A percentile compares a stretch with the other conserved stretches of the same genome.
Conservation (phyloP, 2,113 vertebrate genomes). For the Notothenia coriiceps region DNA sequence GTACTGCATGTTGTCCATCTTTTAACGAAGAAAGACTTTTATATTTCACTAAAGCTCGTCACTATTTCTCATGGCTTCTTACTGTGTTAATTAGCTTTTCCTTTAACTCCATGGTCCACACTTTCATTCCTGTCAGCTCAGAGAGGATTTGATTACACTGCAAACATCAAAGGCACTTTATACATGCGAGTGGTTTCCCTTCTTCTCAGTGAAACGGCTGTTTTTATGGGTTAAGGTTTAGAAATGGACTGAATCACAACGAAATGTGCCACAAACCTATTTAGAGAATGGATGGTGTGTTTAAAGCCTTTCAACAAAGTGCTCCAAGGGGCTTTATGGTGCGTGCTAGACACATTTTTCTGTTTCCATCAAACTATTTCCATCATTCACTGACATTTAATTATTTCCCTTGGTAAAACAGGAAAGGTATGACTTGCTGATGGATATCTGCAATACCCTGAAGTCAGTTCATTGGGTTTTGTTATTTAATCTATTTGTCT, state of each 20-base stretch:
- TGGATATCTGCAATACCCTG: neutral
- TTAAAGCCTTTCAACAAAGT: slow-evolving; percentile 7
- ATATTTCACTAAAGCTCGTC: neutral
- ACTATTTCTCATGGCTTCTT: neutral
- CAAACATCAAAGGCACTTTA: slow-evolving; percentile 34
- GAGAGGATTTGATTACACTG: neutral
- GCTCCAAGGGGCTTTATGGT: neutral
- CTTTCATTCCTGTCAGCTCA: neutral
- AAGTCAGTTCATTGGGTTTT: neutral
- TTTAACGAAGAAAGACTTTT: neutral
- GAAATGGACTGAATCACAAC: slow-evolving; percentile 6
- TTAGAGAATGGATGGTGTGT: slow-evolving; percentile 10
- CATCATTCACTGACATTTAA: neutral
- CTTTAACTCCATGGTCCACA: neutral
- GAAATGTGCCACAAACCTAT: slow-evolving; percentile 19
- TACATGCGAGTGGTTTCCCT: neutral
- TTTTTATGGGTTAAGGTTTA: slow-evolving; percentile 9
- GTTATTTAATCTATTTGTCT: neutral
- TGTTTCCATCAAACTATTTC: neutral
- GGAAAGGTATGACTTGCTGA: neutral
- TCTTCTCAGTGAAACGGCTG: neutral
- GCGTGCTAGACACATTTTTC: neutral
- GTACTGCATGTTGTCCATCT: neutral
- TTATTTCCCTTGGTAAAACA: neutral
- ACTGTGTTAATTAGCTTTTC: neutral